These are phyloP conservation scores for Pedionomus torquatus DNA, from an alignment of 2,113 vertebrate species.

Conservation along the genomic window DNA sequence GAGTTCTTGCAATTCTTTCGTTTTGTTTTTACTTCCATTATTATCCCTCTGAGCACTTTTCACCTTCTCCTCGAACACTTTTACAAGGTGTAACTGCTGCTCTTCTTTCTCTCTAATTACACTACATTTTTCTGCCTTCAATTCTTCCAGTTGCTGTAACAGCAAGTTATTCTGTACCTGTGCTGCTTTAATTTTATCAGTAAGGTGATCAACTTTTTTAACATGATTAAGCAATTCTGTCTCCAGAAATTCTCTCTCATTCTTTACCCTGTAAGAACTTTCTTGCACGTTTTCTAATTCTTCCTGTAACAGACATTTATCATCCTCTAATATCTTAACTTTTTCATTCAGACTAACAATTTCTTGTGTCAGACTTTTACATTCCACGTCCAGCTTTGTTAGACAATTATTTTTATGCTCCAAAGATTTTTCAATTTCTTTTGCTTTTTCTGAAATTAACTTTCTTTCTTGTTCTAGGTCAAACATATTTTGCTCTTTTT, in stretches of 20 bases:
- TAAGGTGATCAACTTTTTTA: conserved; percentile 80
- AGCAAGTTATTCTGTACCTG: conserved; percentile 78
- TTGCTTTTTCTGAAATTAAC: conserved; percentile 53
- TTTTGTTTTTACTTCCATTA: conserved; percentile 80
- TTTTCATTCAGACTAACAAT: conserved; percentile 80
- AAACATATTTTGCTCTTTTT: conserved; percentile 69
- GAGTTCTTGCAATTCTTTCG: conserved; percentile 85
- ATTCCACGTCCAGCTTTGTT: conserved; percentile 67
- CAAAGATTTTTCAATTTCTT: conserved; percentile 64
- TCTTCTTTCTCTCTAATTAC: conserved; percentile 79
- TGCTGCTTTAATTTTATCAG: conserved; percentile 69
- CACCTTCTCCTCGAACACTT: conserved; percentile 84
- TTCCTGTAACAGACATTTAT: conserved; percentile 86
- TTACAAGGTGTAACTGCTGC: conserved; percentile 80
- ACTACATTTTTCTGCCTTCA: conserved; percentile 71
- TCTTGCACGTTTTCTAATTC: conserved; percentile 87
- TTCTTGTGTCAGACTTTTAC: conserved; percentile 71
- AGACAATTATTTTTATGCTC: conserved; percentile 59
- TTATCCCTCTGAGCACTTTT: conserved; percentile 80
- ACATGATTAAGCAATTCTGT: conserved; percentile 81
- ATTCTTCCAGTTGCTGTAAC: conserved; percentile 72
- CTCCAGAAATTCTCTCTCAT: conserved; percentile 87
- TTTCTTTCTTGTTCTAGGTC: conserved; percentile 72
- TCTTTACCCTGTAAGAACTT: conserved; percentile 83
- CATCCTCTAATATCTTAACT: conserved; percentile 85